phyloP scores from a whole-genome alignment of 2,888 invertebrate species.

The Byasa hedistus region DNA sequence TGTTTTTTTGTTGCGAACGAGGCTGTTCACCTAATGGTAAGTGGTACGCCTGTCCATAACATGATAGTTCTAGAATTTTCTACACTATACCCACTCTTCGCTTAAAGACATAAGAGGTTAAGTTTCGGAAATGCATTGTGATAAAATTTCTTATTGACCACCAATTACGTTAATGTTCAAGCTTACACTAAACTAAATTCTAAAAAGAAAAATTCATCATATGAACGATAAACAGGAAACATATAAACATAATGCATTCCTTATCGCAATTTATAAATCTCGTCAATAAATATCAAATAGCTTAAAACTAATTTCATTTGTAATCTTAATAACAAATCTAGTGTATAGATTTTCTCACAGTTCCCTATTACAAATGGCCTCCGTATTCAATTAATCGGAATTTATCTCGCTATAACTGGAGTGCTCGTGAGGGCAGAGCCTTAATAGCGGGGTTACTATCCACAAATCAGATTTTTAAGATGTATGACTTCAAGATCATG shows the following conservation, averaged over 20 bases:
- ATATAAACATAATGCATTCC: slow-evolving; percentile 18
- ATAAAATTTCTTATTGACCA: too few species aligned
- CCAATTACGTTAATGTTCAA: too few species aligned
- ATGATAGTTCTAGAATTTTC: too few species aligned
- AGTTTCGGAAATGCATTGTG: too few species aligned
- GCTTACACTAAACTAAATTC: too few species aligned
- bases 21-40: too few species aligned
- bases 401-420: slow-evolving; percentile 56
- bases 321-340: slow-evolving; percentile 73
- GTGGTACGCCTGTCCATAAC: too few species aligned
- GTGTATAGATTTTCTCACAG: slow-evolving; percentile 60
- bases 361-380: slow-evolving; percentile 60
- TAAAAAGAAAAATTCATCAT: neutral
- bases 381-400: slow-evolving; percentile 63
- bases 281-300: slow-evolving; percentile 35
- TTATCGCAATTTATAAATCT: slow-evolving; percentile 18
- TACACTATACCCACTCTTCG: too few species aligned
- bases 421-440: slow-evolving; percentile 35
- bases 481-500: slow-evolving; percentile 3
- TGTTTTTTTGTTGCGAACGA: too few species aligned
- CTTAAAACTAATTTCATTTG: slow-evolving; percentile 55
- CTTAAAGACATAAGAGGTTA: too few species aligned
- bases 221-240: slow-evolving; percentile 12
- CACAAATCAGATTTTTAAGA: slow-evolving; percentile 25
- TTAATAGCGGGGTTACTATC: slow-evolving; percentile 14